Base-by-base conservation (phyloP, 2,888 invertebrate genomes). In the Eilema sororculum region DNA sequence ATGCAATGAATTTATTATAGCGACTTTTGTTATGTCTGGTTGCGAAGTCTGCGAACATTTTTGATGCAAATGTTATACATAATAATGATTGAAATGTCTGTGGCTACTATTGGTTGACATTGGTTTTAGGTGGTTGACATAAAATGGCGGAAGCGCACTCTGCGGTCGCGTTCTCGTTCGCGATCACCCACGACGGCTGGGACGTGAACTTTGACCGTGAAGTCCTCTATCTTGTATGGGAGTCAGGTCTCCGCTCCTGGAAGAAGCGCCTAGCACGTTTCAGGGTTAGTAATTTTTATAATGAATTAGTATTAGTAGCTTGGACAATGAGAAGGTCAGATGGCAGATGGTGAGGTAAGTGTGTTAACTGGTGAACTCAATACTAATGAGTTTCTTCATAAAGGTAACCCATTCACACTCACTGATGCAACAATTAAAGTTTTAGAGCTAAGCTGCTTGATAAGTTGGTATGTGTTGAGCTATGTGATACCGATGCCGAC, bases 81-180 rank as follows among this genome's bases (percentile, higher is more conserved):
- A 6, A 20, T 46, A 16, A 22, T 30, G 16, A 25, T 16, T 10
- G 24, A 28, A 52, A 28, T 13, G 52, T 37, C 13, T 37, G 37
- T 37, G 61, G 10, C 22, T 59, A 25, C 20, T 41, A 41, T 16
- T 41, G 4, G 57, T 60, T 74, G 61, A 24, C 63, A 79, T 76
- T 75, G 70, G 68, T 75, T 79, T 60, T 68, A 76, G 83, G 78
- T 72, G 83, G 74, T 63, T 87, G 78, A 85, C 66, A 25, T 72
- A 90, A 79, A 59, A 99, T 99, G 99, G 99, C 99, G 87, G 99
- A 99, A 98, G 99, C 99, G 81, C 99, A 99, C 95, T 97, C 98
- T 78, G 99, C 99, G 69, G 99, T 99, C 77, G 99, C 99, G 76
- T 99, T 99, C 92, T 98, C 99, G 68, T 99, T 99, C 94, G 97